Evolutionary conservation across 2,113 vertebrate genomes (phyloP).

Genomic region (Anas platyrhynchos): DNA sequence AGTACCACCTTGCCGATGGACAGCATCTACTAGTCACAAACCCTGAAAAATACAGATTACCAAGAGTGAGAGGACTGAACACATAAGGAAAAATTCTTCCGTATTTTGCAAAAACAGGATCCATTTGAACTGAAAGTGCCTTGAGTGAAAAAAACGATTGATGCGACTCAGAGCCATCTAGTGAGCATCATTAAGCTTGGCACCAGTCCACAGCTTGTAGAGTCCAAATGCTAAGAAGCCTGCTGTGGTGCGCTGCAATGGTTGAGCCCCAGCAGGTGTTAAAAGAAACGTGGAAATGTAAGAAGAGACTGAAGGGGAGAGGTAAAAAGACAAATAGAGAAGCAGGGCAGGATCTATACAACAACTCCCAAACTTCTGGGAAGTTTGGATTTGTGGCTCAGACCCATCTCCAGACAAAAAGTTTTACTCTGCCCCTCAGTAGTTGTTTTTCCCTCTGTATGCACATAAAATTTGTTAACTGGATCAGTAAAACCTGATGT

Average conservation of each 20-base stretch:
- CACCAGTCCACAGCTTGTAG: background rate
- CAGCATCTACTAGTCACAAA: background rate
- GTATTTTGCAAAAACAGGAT: background rate
- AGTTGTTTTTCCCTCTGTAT: background rate
- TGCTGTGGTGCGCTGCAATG: background rate
- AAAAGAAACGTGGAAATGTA: background rate
- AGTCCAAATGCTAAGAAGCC: background rate
- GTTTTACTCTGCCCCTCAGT: background rate
- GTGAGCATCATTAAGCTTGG: background rate
- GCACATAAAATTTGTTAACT: background rate
- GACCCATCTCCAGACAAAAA: background rate
- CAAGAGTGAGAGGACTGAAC: background rate
- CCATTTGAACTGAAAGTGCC: background rate
- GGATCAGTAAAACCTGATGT: background rate
- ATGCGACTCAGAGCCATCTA: background rate
- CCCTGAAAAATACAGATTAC: background rate
- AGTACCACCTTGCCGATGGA: background rate
- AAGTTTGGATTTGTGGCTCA: slow-evolving; percentile 5
- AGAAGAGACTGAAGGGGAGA: background rate
- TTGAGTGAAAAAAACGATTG: background rate
- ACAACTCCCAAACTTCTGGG: background rate
- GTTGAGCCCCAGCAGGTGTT: background rate
- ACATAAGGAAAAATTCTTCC: background rate
- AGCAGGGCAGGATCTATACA: background rate
- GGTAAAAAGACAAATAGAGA: background rate